Conservation (phyloP, 2,797 vertebrate species). For the Cottoperca gobio region DNA sequence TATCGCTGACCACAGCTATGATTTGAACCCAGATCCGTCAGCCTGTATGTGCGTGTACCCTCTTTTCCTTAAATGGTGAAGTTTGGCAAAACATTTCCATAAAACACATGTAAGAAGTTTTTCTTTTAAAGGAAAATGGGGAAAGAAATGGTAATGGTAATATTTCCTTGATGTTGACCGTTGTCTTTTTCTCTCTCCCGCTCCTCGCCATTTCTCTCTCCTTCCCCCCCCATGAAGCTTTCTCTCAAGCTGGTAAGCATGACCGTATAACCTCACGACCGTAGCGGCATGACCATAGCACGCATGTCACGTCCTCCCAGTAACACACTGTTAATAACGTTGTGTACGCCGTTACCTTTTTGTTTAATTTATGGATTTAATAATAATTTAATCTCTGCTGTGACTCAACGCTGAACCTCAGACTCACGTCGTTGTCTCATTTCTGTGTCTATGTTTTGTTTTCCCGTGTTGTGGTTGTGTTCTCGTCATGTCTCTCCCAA, state of each 20-base stretch:
- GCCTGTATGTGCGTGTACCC: slow-evolving; percentile 12
- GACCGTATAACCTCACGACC: slow-evolving; percentile 76
- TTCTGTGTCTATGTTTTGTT: slow-evolving; percentile 66
- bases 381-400: slow-evolving; percentile 56
- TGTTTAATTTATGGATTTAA: slow-evolving; percentile 33
- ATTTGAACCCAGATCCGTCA: slow-evolving; percentile 19
- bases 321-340: slow-evolving; percentile 76
- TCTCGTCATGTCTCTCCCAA: slow-evolving; percentile 73
- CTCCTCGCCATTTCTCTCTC: slow-evolving; percentile 72
- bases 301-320: slow-evolving; percentile 77
- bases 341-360: slow-evolving; percentile 49
- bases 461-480: slow-evolving; percentile 72
- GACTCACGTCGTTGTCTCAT: slow-evolving; percentile 70
- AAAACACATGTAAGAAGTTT: slow-evolving; percentile 24
- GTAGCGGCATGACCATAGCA: slow-evolving; percentile 80
- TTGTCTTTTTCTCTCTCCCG: slow-evolving; percentile 78
- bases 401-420: slow-evolving; percentile 75
- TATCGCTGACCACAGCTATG: too few relatives aligned
- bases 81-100: slow-evolving; percentile 61
- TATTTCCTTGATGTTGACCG: slow-evolving; percentile 83
- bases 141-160: slow-evolving; percentile 37
- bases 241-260: slow-evolving; percentile 92
- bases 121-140: slow-evolving; percentile 41
- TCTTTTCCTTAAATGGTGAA: slow-evolving; percentile 73
- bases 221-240: slow-evolving; percentile 83